These are phyloP conservation scores for Hormaphis cornu DNA, from an alignment of 1,140 invertebrate genomes.

Conservation along the genomic window DNA sequence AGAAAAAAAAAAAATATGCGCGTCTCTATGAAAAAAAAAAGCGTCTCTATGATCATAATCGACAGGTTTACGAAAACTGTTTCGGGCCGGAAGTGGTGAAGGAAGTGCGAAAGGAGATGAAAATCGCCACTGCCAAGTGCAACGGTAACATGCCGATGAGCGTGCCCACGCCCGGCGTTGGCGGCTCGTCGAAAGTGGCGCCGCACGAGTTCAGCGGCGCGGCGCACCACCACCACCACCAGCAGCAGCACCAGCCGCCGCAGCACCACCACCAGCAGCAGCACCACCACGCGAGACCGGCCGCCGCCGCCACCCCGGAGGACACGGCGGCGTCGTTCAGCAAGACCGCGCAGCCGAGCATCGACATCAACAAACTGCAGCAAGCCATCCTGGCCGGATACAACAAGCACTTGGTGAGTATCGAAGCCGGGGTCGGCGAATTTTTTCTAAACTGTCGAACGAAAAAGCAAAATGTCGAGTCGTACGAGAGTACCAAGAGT, in stretches of 20 bases:
- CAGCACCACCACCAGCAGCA: constrained; percentile 35
- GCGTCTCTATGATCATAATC: too few species aligned
- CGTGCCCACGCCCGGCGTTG: constrained; percentile 38
- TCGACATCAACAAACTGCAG: constrained; percentile 46
- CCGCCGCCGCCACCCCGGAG: background rate
- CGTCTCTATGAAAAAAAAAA: too few species aligned
- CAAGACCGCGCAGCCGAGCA: constrained; percentile 35
- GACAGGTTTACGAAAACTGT: constrained; percentile 60
- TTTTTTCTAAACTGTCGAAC: too few species aligned
- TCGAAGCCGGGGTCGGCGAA: too few species aligned
- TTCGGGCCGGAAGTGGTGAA: constrained; percentile 54
- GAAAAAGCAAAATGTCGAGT: too few species aligned
- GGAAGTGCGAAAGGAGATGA: constrained; percentile 56
- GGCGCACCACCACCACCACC: constrained; percentile 16
- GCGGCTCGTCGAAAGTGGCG: background rate
- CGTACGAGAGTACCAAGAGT: too few species aligned
- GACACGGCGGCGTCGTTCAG: background rate
- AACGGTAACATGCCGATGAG: constrained; percentile 41
- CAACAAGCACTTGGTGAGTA: constrained; percentile 35
- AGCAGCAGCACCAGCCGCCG: constrained; percentile 39
- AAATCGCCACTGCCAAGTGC: constrained; percentile 53
- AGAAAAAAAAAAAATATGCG: too few species aligned
- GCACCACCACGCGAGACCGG: constrained; percentile 36
- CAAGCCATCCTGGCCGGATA: constrained; percentile 45
- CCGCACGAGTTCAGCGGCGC: background rate